A percentile compares a stretch with the other conserved stretches of the same genome.
Evolutionary conservation across 92 coral and sea anemone species (phyloP).

Genomic region (Palythoa caribaeorum): DNA sequence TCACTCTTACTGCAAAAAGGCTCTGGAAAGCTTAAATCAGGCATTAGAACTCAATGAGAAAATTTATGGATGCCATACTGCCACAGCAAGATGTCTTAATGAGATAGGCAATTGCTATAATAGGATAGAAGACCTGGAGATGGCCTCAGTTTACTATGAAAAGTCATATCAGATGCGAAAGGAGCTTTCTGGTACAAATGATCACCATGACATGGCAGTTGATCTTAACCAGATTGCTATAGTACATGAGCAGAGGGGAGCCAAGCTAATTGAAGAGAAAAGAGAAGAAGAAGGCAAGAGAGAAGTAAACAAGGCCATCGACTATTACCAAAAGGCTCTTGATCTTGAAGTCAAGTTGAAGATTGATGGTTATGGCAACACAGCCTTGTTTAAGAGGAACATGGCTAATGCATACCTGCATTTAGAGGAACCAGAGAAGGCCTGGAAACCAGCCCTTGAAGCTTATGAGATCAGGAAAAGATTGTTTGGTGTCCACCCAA

Average conservation of each 20-base stretch:
- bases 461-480: slow-evolving; percentile 63
- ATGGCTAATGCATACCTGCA: slow-evolving; percentile 68
- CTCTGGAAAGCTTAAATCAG: slow-evolving; percentile 39
- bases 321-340: slow-evolving; percentile 61
- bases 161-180: slow-evolving; percentile 50
- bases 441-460: slow-evolving; percentile 57
- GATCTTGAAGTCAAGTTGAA: slow-evolving; percentile 61
- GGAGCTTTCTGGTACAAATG: slow-evolving; percentile 54
- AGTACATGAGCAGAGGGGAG: slow-evolving; percentile 54
- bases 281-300: slow-evolving; percentile 2
- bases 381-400: slow-evolving; percentile 69
- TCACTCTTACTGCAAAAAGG: neutral
- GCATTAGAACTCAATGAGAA: slow-evolving; percentile 42
- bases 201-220: slow-evolving; percentile 72
- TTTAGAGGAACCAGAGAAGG: slow-evolving; percentile 54
- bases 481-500: slow-evolving; percentile 64
- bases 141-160: slow-evolving; percentile 46
- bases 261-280: neutral
- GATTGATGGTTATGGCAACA: slow-evolving; percentile 61
- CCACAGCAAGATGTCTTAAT: slow-evolving; percentile 66
- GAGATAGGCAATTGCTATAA: slow-evolving; percentile 72
- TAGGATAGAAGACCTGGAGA: slow-evolving; percentile 27
- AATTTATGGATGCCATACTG: slow-evolving; percentile 26
- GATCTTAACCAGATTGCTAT: slow-evolving; percentile 74
- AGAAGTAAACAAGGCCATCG: slow-evolving; percentile 57